Percentiles rank a stretch among this genome's conserved stretches.
phyloP scores from a whole-genome alignment of 2,113 vertebrate species.

The Lasiurus cinereus region DNA sequence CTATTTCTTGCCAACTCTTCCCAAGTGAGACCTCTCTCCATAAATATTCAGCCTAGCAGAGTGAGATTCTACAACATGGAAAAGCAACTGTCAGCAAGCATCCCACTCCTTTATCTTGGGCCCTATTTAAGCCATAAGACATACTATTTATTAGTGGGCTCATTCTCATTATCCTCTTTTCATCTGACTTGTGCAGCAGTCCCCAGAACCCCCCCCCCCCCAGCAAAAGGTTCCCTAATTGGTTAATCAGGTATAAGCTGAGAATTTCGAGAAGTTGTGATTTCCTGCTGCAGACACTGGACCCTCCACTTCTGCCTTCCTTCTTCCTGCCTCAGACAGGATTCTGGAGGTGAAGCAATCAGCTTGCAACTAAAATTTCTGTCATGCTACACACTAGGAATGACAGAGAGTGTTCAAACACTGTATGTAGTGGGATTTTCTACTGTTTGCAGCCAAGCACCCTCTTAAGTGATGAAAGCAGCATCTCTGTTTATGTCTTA shows the following conservation, averaged over 20 bases:
- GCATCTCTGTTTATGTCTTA: neutral
- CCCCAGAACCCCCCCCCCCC: neutral
- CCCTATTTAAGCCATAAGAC: neutral
- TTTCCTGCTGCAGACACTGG: neutral
- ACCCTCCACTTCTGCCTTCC: neutral
- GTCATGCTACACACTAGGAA: neutral
- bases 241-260: neutral
- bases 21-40: neutral
- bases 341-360: neutral
- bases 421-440: neutral
- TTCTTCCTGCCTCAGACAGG: neutral
- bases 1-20: neutral
- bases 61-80: neutral
- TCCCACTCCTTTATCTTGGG: neutral
- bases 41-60: neutral
- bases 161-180: neutral
- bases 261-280: neutral
- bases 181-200: neutral
- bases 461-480: neutral
- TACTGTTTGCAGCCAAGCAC: slow-evolving; percentile 13
- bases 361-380: neutral
- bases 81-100: neutral
- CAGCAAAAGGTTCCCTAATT: accelerated
- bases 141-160: neutral
- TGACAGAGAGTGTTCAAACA: neutral